These are phyloP conservation scores for Ariopsis seemanni DNA, from an alignment of 2,113 vertebrate genomes.

Conservation along the genomic window DNA sequence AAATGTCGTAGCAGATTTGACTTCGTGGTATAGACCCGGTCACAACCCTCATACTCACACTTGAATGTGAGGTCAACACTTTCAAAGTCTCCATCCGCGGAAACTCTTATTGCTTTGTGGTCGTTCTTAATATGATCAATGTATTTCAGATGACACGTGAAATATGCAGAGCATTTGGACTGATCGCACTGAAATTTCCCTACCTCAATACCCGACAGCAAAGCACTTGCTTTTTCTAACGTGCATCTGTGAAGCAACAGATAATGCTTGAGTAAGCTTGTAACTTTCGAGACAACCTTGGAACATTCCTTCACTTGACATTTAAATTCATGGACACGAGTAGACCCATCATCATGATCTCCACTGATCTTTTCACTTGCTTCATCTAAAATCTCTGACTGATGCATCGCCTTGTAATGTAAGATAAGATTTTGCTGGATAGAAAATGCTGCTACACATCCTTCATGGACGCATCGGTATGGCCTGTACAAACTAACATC, in stretches of 20 bases:
- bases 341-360: slow-evolving; percentile 52
- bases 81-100: slow-evolving; percentile 71
- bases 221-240: slow-evolving; percentile 88
- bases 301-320: slow-evolving; percentile 96
- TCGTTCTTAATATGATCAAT: slow-evolving; percentile 89
- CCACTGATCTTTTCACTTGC: slow-evolving; percentile 51
- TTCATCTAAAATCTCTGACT: slow-evolving; percentile 83
- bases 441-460: slow-evolving; percentile 93
- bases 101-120: slow-evolving; percentile 84
- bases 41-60: slow-evolving; percentile 90
- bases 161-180: slow-evolving; percentile 84
- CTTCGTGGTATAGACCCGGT: slow-evolving; percentile 93
- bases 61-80: slow-evolving; percentile 86
- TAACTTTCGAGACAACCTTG: slow-evolving; percentile 90
- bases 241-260: slow-evolving; percentile 94
- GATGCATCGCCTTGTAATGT: slow-evolving; percentile 96
- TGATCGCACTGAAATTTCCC: slow-evolving; percentile 92
- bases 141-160: slow-evolving; percentile 87
- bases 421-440: slow-evolving; percentile 97
- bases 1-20: slow-evolving; percentile 95
- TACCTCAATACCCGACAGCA: slow-evolving; percentile 79
- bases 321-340: slow-evolving; percentile 85
- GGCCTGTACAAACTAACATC: slow-evolving; percentile 87
- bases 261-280: slow-evolving; percentile 93
- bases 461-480: slow-evolving; percentile 94